These are phyloP conservation scores for Ctenopoma kingsleyae DNA, from an alignment of 2,797 vertebrate species.

Conservation along the genomic window DNA sequence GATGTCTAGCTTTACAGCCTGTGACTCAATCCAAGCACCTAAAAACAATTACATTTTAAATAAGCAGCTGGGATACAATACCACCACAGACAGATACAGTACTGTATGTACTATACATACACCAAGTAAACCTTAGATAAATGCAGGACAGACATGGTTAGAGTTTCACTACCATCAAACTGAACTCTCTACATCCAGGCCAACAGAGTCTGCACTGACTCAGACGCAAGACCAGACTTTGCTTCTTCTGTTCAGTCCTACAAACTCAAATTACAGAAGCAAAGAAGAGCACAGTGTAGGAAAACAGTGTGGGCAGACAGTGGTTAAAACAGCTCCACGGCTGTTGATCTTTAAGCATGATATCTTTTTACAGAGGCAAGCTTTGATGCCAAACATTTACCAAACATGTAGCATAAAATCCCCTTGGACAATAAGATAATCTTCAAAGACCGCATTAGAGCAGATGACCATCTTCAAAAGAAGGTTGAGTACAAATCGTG, in stretches of 20 bases:
- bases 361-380: constrained; percentile 29
- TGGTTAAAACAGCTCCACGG: constrained; percentile 36
- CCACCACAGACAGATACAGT: constrained; percentile 33
- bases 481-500: constrained; percentile 65
- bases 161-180: constrained; percentile 51
- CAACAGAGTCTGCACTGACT: constrained; percentile 44
- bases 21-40: constrained; percentile 45
- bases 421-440: constrained; percentile 62
- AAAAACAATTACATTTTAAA: constrained; percentile 34
- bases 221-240: constrained; percentile 45
- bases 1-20: constrained; percentile 53
- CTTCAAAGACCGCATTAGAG: constrained; percentile 70
- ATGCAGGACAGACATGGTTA: constrained; percentile 59
- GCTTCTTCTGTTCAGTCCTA: constrained; percentile 41
- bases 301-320: constrained; percentile 44
- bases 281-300: constrained; percentile 27
- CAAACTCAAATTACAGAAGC: constrained; percentile 45
- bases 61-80: constrained; percentile 27
- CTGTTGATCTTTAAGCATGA: constrained; percentile 23
- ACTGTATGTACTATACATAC: constrained; percentile 39
- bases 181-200: constrained; percentile 34
- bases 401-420: constrained; percentile 56
- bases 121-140: constrained; percentile 61
- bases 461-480: constrained; percentile 62
- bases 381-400: constrained; percentile 58